Evolutionary conservation across 2,113 vertebrate species (phyloP).

Genomic region (Engystomops pustulosus): DNA sequence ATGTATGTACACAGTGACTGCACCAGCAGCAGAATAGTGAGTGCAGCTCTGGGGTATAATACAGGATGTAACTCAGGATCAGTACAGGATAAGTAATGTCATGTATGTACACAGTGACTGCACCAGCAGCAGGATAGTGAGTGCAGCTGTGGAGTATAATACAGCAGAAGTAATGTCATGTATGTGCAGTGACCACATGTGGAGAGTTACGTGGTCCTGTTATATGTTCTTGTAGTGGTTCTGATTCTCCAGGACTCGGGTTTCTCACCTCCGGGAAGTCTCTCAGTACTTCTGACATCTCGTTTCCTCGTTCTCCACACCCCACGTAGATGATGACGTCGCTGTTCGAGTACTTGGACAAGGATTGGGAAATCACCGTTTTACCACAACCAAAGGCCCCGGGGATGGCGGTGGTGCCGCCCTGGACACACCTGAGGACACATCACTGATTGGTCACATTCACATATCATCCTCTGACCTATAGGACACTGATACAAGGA

Average conservation of each 20-base stretch:
- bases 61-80: too few species aligned
- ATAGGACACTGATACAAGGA: too few species aligned
- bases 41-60: neutral
- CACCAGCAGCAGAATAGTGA: too few species aligned
- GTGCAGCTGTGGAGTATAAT: neutral
- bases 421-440: conserved; percentile 90
- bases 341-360: conserved; percentile 98
- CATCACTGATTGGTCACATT: conserved; percentile 32
- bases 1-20: neutral
- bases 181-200: neutral
- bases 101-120: neutral
- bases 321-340: conserved; percentile 97
- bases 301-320: conserved; percentile 96
- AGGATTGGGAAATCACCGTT: conserved; percentile 96
- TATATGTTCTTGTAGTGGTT: neutral
- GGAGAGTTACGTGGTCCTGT: too few species aligned
- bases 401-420: conserved; percentile 95
- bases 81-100: neutral
- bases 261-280: conserved; percentile 92
- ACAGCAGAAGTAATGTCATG: neutral
- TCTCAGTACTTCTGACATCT: conserved; percentile 98
- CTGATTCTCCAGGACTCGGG: neutral
- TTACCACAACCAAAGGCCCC: conserved; percentile 97
- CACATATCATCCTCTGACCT: too few species aligned
- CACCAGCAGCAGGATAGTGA: conserved; percentile 11